These are phyloP conservation scores for Sinhomidia bicolor DNA, from an alignment of 2,888 invertebrate species.

Conservation along the genomic window DNA sequence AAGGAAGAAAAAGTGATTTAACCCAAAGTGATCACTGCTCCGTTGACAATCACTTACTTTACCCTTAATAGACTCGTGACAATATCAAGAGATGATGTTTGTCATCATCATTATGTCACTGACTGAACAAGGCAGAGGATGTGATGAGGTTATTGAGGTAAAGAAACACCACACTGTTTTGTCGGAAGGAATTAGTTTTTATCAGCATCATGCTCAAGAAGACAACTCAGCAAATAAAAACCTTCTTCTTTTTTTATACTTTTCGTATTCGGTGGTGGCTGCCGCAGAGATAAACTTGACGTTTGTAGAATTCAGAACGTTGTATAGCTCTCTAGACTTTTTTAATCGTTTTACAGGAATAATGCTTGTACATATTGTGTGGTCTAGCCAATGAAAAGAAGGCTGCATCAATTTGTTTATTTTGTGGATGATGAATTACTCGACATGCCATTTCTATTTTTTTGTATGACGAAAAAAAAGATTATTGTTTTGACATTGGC, in stretches of 20 bases:
- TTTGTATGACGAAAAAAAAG: not conserved
- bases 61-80: slow-evolving; percentile 58
- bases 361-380: not conserved
- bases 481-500: slow-evolving; percentile 33
- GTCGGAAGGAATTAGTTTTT: slow-evolving; percentile 4
- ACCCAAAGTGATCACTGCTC: slow-evolving; percentile 44
- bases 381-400: not conserved
- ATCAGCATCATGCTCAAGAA: not conserved
- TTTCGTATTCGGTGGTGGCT: too few species aligned
- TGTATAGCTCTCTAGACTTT: too few species aligned
- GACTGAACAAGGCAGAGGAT: not conserved
- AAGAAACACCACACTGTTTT: slow-evolving; percentile 25
- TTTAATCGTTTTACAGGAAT: not conserved
- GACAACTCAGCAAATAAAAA: not conserved
- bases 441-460: slow-evolving; percentile 33
- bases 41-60: slow-evolving; percentile 65
- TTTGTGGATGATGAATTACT: not conserved
- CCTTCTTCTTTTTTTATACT: too few species aligned
- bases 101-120: slow-evolving; percentile 28
- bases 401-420: not conserved
- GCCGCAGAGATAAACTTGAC: too few species aligned
- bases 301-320: too few species aligned
- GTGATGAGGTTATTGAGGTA: not conserved
- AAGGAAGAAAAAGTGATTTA: slow-evolving; percentile 60
- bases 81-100: slow-evolving; percentile 32